Evolutionary conservation across 2,113 vertebrate genomes (phyloP).

Genomic region (Muntiacus muntjak): DNA sequence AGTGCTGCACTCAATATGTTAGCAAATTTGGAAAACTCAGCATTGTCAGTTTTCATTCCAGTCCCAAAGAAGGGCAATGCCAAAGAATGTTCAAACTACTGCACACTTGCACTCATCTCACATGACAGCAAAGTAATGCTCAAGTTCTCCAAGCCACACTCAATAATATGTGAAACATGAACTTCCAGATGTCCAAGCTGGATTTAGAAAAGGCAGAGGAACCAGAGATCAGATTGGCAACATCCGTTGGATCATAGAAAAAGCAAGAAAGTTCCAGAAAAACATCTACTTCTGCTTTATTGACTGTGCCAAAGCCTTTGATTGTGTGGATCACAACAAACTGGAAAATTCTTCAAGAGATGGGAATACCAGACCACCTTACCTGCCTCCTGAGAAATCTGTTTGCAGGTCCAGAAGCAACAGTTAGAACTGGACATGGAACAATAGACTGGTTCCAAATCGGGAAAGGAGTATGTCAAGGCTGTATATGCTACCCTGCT

Average conservation of each 20-base stretch:
- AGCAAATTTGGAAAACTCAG: neutral
- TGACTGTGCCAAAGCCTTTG: neutral
- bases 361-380: neutral
- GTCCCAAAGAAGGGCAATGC: neutral
- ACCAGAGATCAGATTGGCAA: neutral
- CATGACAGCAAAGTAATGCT: neutral
- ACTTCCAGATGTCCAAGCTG: neutral
- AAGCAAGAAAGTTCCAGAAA: neutral
- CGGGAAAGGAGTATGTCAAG: neutral
- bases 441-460: neutral
- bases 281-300: neutral
- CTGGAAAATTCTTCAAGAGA: neutral
- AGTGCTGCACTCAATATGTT: neutral
- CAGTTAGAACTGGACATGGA: neutral
- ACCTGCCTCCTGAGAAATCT: neutral
- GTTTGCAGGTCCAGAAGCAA: neutral
- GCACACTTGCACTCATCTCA: neutral
- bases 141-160: neutral
- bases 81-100: neutral
- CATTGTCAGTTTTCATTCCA: neutral
- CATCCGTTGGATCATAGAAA: neutral
- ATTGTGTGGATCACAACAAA: neutral
- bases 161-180: neutral
- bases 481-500: neutral
- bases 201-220: neutral